Percentiles rank a stretch among this genome's conserved stretches.
Evolutionary conservation across 2,888 invertebrate genomes (phyloP).

Genomic region (Noctua comes): DNA sequence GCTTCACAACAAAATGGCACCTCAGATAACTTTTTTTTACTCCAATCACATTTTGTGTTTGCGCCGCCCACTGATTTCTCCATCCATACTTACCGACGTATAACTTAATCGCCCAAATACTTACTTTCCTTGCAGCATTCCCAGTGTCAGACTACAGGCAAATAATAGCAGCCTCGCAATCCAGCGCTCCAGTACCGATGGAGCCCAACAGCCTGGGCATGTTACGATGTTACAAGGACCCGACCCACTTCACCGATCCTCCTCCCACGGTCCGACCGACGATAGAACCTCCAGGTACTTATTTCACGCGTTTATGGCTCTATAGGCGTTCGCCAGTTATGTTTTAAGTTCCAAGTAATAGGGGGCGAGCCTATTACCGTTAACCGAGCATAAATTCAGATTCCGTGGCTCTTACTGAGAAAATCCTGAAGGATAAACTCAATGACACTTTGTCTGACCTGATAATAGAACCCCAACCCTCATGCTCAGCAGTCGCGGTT

Average conservation of each 20-base stretch:
- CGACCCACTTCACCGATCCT: constrained; percentile 89
- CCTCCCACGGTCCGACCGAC: constrained; percentile 89
- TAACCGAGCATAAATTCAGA: background rate
- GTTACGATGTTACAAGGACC: constrained; percentile 91
- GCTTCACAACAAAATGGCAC: background rate
- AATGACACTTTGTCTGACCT: background rate
- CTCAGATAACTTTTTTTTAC: background rate
- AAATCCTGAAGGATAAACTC: background rate
- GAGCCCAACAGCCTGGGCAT: constrained; percentile 90
- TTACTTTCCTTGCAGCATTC: constrained; percentile 78
- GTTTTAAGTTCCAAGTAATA: background rate
- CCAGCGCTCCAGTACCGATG: constrained; percentile 90
- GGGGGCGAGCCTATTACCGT: background rate
- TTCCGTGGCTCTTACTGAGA: background rate
- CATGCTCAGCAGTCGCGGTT: background rate
- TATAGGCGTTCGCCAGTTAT: background rate
- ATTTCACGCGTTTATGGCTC: background rate
- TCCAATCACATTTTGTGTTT: background rate
- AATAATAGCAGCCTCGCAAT: constrained; percentile 91
- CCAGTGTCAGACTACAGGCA: constrained; percentile 89
- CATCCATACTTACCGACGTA: background rate
- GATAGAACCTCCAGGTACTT: constrained; percentile 86
- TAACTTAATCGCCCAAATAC: background rate
- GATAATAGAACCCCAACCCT: background rate
- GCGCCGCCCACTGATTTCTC: background rate